Evolutionary conservation across 2,797 vertebrate species (phyloP).

Genomic region (Catostomus latipinnis): DNA sequence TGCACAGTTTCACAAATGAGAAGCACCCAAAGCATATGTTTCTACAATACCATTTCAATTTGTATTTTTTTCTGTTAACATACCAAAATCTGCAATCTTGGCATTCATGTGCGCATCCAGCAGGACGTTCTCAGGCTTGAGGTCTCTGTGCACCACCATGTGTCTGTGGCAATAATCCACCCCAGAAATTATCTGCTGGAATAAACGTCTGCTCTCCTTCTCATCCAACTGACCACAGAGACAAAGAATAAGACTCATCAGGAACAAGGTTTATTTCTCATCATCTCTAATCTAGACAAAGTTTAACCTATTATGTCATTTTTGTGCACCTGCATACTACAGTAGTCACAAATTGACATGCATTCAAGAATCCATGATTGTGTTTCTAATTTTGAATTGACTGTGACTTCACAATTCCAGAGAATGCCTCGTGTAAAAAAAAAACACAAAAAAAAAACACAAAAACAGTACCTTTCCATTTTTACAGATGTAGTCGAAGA

Average conservation of each 20-base stretch:
- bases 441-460: too few species aligned
- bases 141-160: slow-evolving; percentile 98
- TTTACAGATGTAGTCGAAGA: slow-evolving; percentile 99
- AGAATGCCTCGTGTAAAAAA: neutral
- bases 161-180: slow-evolving; percentile 99
- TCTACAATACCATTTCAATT: neutral
- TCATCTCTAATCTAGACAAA: neutral
- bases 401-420: neutral
- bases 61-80: slow-evolving; percentile 66
- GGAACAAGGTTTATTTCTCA: neutral
- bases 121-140: slow-evolving; percentile 97
- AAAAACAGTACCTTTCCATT: slow-evolving; percentile 92
- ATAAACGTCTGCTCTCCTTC: slow-evolving; percentile 95
- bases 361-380: neutral
- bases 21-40: too few species aligned
- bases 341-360: neutral
- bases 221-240: slow-evolving; percentile 88
- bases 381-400: neutral
- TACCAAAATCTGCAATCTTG: slow-evolving; percentile 97
- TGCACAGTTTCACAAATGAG: too few species aligned
- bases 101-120: slow-evolving; percentile 99
- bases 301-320: neutral
- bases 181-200: slow-evolving; percentile 98
- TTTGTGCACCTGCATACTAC: neutral
- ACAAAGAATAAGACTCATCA: slow-evolving; percentile 46